Evolutionary conservation across 2,797 vertebrate genomes (phyloP), one percentile per base, ranked within the genome.

Genomic region (Malacoraja senta): DNA sequence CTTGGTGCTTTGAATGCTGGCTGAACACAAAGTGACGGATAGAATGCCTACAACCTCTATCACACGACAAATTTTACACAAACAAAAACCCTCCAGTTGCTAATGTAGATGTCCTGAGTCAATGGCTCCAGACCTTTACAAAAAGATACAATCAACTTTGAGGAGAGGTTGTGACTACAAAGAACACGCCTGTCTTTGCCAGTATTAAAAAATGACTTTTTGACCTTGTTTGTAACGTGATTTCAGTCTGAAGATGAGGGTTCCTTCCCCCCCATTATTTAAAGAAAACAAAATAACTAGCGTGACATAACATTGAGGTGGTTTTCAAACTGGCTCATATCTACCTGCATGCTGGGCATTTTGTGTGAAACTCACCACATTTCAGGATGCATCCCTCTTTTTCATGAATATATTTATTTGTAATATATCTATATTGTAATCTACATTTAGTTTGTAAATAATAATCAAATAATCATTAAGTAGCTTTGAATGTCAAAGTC

Each of bases 121-220:
- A 94, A 93, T 80, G 79, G 94, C 94, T 96, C 94, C 93, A 94
- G 94, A 93, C 94, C 90, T 76, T 92, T 76, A 93, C 93, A 95
- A 96, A 96, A 95, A 96, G 95, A 97, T 97, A 95, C 94, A 93
- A 94, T 95, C 93, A 94, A 94, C 95, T 95, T 96, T 93, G 94
- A 95, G 96, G 96, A 97, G 95, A 94, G 94, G 65, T 94, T 63
- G 95, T 96, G 97, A 96, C 95, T 95, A 93, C 93, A 93, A 68
- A 94, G 92, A 94, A 93, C 6, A 91, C 93, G 94, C 94, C 94
- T 94, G 94, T 93, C 65, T 94, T 94, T 94, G 91, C 93, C 94
- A 53, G 95, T 94, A 65, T 63, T 6, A 93, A 68, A 90, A 93
- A 68, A 90, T 94, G 94, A 88, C 76, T 92, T 94, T 80, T 91